Base-by-base conservation (phyloP, 64 coral and sea anemone genomes). In the Montipora efflorescens region DNA sequence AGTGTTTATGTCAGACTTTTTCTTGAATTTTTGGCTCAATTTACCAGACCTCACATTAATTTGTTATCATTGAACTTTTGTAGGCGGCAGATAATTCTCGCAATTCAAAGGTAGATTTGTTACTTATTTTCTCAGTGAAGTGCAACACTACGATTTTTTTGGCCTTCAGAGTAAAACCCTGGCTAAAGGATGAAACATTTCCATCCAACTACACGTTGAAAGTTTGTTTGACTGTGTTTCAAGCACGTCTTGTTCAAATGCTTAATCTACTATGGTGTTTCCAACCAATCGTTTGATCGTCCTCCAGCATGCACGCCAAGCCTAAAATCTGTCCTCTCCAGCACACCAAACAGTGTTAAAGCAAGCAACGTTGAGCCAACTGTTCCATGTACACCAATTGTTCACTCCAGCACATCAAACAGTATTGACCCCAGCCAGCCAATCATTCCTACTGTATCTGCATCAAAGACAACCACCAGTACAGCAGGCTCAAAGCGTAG, bases 251-350 rank as follows among this genome's bases (percentile, higher is more conserved):
- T 76, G 12, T 76, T 76, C 21, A 76, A 46, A 76, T 76, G 74
- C 23, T 76, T 76, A 76, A 76, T 46, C 74, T 76, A 76, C 74
- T 76, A 47, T 76, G 74, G 36, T 76, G 74, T 47, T 76, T 46
- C 74, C 74, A 76, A 76, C 70, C 19, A 74, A 74, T 23, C 10
- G 3, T 14, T 76, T 76, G 9, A 46, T 45, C 36, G 74, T 44
- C 74, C 74, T 76, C 74, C 74, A 76, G 22, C 43, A 76, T 76
- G 36, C 25, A 57, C 74, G 22, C 74, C 74, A 76, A 36, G 22
- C 74, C 74, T 44, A 76, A 76, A 76, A 76, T 46, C 74, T 36
- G 10, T 76, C 28, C 43, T 45, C 2, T 76, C 74, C 14, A 76
- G 74, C 36, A 76, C 74, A 76, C 74, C 74, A 76, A 76, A 76